Evolutionary conservation across 64 coral and sea anemone species (phyloP), one percentile per base, ranked within the genome.

Genomic region (Cladopsammia gracilis): DNA sequence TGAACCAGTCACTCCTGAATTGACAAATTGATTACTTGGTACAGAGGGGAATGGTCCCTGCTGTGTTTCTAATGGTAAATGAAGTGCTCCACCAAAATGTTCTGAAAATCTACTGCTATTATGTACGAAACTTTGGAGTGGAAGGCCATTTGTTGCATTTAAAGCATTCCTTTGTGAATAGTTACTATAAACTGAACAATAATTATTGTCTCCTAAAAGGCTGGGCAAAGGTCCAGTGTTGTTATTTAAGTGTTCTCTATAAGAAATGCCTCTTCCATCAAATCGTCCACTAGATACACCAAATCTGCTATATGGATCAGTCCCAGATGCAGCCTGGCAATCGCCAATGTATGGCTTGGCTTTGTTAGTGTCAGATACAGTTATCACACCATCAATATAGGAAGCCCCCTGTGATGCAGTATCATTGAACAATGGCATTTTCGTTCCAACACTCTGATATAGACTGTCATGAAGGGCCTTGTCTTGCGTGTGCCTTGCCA

Each of bases 401-500:
- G 79, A 66, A 10, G 79, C 10, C 6, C 45, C 16, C 16, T 66
- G 79, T 2, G 9, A 13, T 4, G 59, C 8, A n/a, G 43, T 18
- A 0, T 48, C 19, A 4, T 61, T 18, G 2, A 66, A 45, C 0
- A 66, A 22, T 10, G 72, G 48, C 4, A 50, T 48, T 8, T 44
- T 25, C 9, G 34, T 34, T 3, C 42, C 6, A 43, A 5, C 72
- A 75, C 19, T 8, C 19, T 25, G 34, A 4, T 48, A 14, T 9
- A 83, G 44, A 48, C 43, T 68, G 18, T 68, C 43, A 66, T 50
- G 62, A 5, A 84, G 18, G 45, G 42, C 1, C 49, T 24, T 49
- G 44, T 84, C 80, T 66, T 84, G 43, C 10, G 60, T 23, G 18
- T 84, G 80, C n/a, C n/a, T 45, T 14, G 45, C 43, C 12, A 84